Base-by-base conservation (phyloP, 2,797 vertebrate species). In the Denticeps clupeoides region DNA sequence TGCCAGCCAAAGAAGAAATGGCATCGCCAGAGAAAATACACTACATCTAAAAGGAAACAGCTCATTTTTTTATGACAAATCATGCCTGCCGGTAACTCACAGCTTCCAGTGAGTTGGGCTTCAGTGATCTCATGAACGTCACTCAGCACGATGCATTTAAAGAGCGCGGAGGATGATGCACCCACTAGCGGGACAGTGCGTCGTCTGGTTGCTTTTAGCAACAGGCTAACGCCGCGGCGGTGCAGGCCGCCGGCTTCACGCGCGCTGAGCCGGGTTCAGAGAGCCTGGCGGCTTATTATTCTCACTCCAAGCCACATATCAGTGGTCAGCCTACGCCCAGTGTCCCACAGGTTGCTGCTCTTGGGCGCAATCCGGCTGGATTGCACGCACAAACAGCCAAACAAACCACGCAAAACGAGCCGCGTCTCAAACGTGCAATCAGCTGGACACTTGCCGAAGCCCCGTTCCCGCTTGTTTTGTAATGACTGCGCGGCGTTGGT, bases 21-120 rank as follows among this genome's bases (percentile, higher is more conserved):
- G 31, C 24, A 41, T 19, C 55, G 50, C 55, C 52, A 59, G 58
- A 56, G 52, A 58, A 69, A 64, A 60, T 51, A 62, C 41, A 45
- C 28, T 28, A 37, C 49, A 49, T 44, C 40, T 45, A 46, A 49
- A 23, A 59, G 53, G 58, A 55, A 64, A 56, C 16, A 25, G 50
- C 57, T 41, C 53, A 45, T 57, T 63, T 57, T n/a, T n/a, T 56
- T 42, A 51, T 67, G 62, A 64, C 41, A 62, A 59, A 67, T 59
- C n/a, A 49, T 43, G 59, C 56, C 50, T 47, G 37, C 24, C 29
- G 24, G 55, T 57, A 52, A 54, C 55, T 60, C 50, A 56, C 51
- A 60, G 45, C 55, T 65, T 49, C 45, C 48, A 50, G 47, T 25
- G 37, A 47, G 32, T 12, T 21, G 12, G 33, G 29, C 31, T 54